Evolutionary conservation across 2,797 vertebrate genomes (phyloP), one percentile per base, ranked within the genome.

Genomic region (Anniella stebbinsi): DNA sequence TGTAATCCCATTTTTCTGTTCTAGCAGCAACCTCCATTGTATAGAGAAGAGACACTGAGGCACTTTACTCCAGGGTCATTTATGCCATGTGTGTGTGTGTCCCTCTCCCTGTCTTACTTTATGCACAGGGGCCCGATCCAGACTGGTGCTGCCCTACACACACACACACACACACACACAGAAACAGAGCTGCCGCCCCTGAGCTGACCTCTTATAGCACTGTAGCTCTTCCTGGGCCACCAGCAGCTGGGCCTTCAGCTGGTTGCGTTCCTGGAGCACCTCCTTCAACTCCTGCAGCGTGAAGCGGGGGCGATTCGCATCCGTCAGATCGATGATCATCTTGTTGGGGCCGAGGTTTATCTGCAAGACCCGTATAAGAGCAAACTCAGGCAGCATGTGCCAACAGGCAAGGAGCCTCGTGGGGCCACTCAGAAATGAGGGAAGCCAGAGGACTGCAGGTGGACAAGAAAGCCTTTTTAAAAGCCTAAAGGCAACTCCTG

Each of bases 211-310:
- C 96, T 98, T 98, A 75, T 98, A 99, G 54, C 98, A 98, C 94
- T 98, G 98, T 0, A 99, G 96, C 95, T 99, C 99, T 91, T 99
- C 99, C 92, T 99, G 99, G 1, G 96, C 97, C 87, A 99, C 95
- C 89, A 99, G 96, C 73, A 99, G 97, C 95, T 99, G 98, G 2
- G 98, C 98, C 95, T 99, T 99, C 89, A 99, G 97, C 88, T 98
- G 98, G 96, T 99, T 99, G 83, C 99, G 98, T 94, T 99, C 99
- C 91, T 99, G 99, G n/a, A 99, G 89, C 2, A 99, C 99, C 8
- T 99, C 99, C 94, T 98, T 97, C 93, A 99, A 97, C 96, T 99
- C 99, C 95, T 99, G 98, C 93, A 99, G 97, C 0, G 99, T 99
- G 97, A 99, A 99, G n/a, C 99, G 98, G 0, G 99, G 99, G 30